Evolutionary conservation across 2,113 vertebrate genomes (phyloP), one percentile per base, ranked within the genome.

Genomic region (Campylorhamphus procurvoides): DNA sequence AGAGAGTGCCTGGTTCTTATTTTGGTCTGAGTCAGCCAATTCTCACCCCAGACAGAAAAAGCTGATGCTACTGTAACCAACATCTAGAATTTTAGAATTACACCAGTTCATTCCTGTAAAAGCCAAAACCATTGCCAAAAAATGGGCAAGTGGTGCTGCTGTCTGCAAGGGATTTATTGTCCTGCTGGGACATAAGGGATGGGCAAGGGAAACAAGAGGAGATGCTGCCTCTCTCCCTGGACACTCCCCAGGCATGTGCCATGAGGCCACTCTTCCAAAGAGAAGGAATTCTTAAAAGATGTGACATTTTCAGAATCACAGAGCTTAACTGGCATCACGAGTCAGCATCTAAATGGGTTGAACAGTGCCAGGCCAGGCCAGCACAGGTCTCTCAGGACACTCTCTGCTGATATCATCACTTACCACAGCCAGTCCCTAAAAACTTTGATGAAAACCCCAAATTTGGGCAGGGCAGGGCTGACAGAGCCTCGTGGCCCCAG

Each of bases 241-340:
- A 40, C 2, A 27, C 62, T 91, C 31, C 77, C 50, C 3, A 8
- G 28, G 31, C 11, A 6, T 15, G 4, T 9, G 7, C 72, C 7
- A 1, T 10, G 67, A 49, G 55, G 49, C 19, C 6, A 5, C 2
- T 4, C 5, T 18, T 60, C 76, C 92, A 42, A 35, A 56, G 47
- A 24, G 55, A 55, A 40, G 56, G 44, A 50, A 58, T 55, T 67
- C 67, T 20, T 58, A 7, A 39, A 68, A 53, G 16, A n/a, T 2
- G 11, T 13, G 66, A 44, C 69, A 44, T 49, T 62, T 68, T 24
- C 40, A 81, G 69, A 68, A 76, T 59, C 2, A 28, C 0, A 3
- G 58, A 73, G 33, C 29, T 3, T 0, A 42, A 40, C 22, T 2
- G 17, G 42, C 3, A 5, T 7, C 16, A 2, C 2, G 7, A 78